Evolutionary conservation across 1,140 invertebrate genomes (phyloP).

Genomic region (Olivierus martensii): DNA sequence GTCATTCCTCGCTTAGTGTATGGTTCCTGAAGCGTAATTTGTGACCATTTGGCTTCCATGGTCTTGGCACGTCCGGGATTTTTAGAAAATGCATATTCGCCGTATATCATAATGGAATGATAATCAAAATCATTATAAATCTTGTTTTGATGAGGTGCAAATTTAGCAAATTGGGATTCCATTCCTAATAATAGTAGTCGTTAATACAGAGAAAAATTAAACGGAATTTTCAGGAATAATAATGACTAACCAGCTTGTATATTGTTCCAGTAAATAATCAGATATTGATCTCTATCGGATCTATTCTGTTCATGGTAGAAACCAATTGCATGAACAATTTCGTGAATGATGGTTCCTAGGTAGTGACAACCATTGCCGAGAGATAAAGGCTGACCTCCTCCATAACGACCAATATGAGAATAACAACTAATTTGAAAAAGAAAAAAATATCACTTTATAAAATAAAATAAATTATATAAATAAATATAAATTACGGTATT

Average conservation of each 20-base stretch:
- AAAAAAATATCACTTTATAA: neutral
- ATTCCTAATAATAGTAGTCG: neutral
- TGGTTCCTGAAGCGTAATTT: neutral
- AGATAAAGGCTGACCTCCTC: slow-evolving; percentile 14
- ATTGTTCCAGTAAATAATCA: slow-evolving; percentile 45
- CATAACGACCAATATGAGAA: slow-evolving; percentile 11
- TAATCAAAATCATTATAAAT: slow-evolving; percentile 2
- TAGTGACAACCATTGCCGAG: slow-evolving; percentile 17
- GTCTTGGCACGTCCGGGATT: neutral
- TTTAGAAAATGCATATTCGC: slow-evolving; percentile 8
- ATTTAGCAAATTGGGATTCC: neutral
- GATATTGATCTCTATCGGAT: slow-evolving; percentile 42
- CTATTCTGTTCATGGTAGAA: slow-evolving; percentile 36
- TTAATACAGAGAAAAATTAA: neutral
- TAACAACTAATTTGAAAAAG: slow-evolving; percentile 6
- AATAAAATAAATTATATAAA: neutral
- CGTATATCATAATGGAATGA: slow-evolving; percentile 14
- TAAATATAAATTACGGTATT: too few relatives aligned
- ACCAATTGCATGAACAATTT: slow-evolving; percentile 14
- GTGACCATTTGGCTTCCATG: slow-evolving; percentile 1
- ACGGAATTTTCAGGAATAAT: slow-evolving; percentile 3
- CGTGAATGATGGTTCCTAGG: slow-evolving; percentile 15
- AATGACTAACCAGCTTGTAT: slow-evolving; percentile 32
- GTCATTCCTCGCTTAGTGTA: neutral
- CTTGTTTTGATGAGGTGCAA: neutral